Percentiles rank a stretch among this genome's conserved stretches.
Conservation (phyloP, 2,113 vertebrate species). For the Psilopsiagon aymara region DNA sequence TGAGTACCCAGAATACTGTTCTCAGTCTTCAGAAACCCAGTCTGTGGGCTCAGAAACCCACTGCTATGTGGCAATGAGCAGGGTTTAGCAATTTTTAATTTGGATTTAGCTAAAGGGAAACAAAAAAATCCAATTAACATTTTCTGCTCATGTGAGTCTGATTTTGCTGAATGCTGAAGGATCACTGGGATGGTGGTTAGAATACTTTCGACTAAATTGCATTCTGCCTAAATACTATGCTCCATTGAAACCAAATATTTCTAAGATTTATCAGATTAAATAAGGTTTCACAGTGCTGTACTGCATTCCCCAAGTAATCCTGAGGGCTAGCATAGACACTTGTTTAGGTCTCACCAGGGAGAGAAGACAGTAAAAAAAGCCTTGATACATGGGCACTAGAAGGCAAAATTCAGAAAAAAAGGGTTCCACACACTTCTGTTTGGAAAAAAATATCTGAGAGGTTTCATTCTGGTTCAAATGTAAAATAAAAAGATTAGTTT, state of each 20-base stretch:
- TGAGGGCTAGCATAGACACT: background rate
- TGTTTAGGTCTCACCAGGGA: background rate
- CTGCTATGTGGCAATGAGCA: background rate
- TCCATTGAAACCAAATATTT: background rate
- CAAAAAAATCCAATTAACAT: conserved; percentile 18
- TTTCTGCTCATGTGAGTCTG: conserved; percentile 34
- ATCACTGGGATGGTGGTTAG: background rate
- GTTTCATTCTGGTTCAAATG: background rate
- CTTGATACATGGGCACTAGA: background rate
- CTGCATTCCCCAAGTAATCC: background rate
- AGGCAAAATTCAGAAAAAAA: background rate
- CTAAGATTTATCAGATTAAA: conserved; percentile 42
- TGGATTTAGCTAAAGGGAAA: conserved; percentile 30
- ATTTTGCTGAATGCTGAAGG: conserved; percentile 24
- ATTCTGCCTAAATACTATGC: conserved; percentile 11
- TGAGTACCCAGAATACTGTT: background rate
- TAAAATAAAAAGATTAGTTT: background rate
- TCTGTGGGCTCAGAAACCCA: background rate
- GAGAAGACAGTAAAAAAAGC: background rate
- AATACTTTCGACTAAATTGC: conserved; percentile 14
- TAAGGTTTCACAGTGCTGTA: background rate
- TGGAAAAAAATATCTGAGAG: background rate
- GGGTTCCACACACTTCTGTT: background rate
- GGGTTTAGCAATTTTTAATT: conserved; percentile 33
- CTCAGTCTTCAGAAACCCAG: conserved; percentile 10